Conservation (phyloP, 2,797 vertebrate genomes). For the Tenualosa ilisha region DNA sequence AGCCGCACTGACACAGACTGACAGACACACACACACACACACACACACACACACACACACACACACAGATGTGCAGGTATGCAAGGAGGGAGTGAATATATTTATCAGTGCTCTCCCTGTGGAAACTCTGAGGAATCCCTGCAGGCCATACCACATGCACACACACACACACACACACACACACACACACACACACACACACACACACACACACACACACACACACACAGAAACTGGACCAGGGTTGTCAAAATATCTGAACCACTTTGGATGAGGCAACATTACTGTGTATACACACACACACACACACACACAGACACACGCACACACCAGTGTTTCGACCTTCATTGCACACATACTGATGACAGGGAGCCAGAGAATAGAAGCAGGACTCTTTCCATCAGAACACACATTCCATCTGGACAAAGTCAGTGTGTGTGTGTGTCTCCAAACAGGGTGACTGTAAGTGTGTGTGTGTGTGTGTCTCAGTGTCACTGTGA, state of each 20-base stretch:
- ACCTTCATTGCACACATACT: not conserved
- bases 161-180: not conserved
- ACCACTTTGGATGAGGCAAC: not conserved
- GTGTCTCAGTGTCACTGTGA: too few species aligned
- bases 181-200: slow-evolving; percentile 12
- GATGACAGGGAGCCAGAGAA: not conserved
- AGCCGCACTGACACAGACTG: too few species aligned
- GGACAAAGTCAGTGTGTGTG: too few species aligned
- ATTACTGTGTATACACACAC: not conserved
- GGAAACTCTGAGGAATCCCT: too few species aligned
- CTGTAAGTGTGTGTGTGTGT: too few species aligned
- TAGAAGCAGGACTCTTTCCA: not conserved
- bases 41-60: too few species aligned
- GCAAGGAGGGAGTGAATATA: too few species aligned
- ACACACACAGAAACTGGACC: not conserved
- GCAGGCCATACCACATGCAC: not conserved
- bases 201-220: slow-evolving; percentile 5
- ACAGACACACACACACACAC: too few species aligned
- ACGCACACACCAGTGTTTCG: not conserved
- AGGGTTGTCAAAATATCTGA: not conserved
- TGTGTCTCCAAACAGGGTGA: too few species aligned
- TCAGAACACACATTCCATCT: slow-evolving; percentile 43
- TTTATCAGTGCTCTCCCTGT: too few species aligned
- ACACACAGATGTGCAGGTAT: too few species aligned
- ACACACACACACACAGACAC: not conserved